phyloP scores from a whole-genome alignment of 1,140 invertebrate genomes.

The Drosophila sechellia region DNA sequence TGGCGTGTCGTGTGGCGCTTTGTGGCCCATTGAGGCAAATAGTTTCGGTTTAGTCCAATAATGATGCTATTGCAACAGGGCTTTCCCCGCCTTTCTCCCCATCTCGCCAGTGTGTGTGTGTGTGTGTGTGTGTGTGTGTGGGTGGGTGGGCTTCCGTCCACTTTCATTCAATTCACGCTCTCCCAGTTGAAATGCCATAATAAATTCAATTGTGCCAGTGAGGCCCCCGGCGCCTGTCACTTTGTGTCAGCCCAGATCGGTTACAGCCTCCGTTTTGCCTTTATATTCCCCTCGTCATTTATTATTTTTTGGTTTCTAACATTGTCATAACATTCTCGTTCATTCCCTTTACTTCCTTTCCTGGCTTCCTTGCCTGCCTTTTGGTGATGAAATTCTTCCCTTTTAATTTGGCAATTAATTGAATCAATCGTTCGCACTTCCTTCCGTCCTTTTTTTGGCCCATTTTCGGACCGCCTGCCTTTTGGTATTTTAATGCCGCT shows the following conservation, averaged over 20 bases:
- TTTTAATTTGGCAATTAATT: conserved; percentile 81
- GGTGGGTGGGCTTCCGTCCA: conserved; percentile 50
- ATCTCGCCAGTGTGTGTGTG: neutral
- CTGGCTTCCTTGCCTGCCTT: conserved; percentile 29
- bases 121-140: conserved; percentile 13
- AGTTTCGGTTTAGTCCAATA: conserved; percentile 80
- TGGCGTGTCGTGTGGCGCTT: conserved; percentile 63
- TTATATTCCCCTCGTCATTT: conserved; percentile 50
- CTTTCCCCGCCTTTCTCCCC: conserved; percentile 17
- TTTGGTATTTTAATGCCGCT: conserved; percentile 66
- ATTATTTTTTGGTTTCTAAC: conserved; percentile 75
- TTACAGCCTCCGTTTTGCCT: conserved; percentile 13
- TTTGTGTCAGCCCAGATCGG: conserved; percentile 58
- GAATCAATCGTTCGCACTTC: conserved; percentile 76
- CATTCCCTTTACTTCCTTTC: conserved; percentile 19
- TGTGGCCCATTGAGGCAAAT: conserved; percentile 78
- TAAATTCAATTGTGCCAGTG: conserved; percentile 78
- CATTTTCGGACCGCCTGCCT: conserved; percentile 12
- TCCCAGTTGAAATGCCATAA: conserved; percentile 76
- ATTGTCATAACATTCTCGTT: conserved; percentile 61
- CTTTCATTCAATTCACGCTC: conserved; percentile 79
- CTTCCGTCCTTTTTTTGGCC: conserved; percentile 29
- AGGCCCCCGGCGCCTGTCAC: conserved; percentile 55
- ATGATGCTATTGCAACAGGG: conserved; percentile 72
- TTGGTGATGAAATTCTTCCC: conserved; percentile 39